Base-by-base conservation (phyloP, 1,140 invertebrate genomes). In the Aphaenogaster rudis region DNA sequence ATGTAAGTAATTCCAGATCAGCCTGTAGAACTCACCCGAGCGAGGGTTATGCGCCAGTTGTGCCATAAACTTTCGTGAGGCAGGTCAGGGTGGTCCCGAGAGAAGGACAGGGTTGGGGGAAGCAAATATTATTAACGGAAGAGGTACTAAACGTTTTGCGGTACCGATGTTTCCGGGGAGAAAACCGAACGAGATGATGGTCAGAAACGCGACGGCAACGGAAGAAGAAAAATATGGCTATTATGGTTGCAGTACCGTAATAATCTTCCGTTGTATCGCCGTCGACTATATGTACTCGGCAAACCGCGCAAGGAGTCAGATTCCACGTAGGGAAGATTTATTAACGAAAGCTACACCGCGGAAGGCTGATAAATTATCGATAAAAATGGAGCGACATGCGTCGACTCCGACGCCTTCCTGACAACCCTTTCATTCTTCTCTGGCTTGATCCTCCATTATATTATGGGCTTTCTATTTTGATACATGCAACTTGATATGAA, bases 81-180 rank as follows among this genome's bases (percentile, higher is more conserved):
- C 67, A 48, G 66, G 84, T 76, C 67, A 61, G 54, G 45, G 39
- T 39, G 8, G 54, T 61, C 50, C n/a, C 66, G 33, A 15, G 57
- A 1, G 50, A 78, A n/a, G 15, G 6, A 45, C 8, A 59, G 8
- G 9, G 13, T 42, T 54, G 50, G 13, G 9, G n/a, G 39, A 84
- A n/a, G 48, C 71, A 78, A 66, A 80, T 79, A 69, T 89, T 90
- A 87, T 90, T 87, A 90, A 89, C 61, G 79, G 66, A 79, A 74
- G 54, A 80, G 21, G 28, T 89, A 63, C 48, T 84, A 87, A 85
- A 85, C 48, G 66, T 72, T 59, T 76, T 42, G 61, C 11, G 50
- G 52, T 61, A 28, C 15, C 21, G 39, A 42, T 39, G n/a, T 50
- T 36, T 11, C 15, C 63, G 28, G 8, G 28, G 17, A 71, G 50